A percentile compares a stretch with the other conserved stretches of the same genome.
These are phyloP conservation scores for Blennius ocellaris DNA, from an alignment of 2,113 vertebrate genomes.

Conservation along the genomic window DNA sequence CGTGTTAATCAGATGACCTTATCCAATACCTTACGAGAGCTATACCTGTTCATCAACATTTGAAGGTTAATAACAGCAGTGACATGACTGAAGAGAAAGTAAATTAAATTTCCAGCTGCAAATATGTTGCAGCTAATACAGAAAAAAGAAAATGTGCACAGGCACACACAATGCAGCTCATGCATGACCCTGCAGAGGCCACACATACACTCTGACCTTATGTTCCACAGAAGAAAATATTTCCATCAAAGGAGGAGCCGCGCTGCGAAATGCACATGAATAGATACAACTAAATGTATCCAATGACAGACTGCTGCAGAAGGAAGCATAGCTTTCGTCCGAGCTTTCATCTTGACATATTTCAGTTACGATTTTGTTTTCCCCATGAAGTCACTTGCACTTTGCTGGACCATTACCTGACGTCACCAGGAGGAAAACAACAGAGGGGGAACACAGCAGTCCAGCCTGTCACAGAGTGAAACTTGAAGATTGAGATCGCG, in stretches of 20 bases:
- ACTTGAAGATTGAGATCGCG: conserved; percentile 20
- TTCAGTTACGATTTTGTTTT: conserved; percentile 31
- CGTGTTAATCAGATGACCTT: conserved; percentile 44
- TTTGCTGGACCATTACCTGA: conserved; percentile 34
- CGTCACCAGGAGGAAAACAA: conserved; percentile 25
- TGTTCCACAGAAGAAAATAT: conserved; percentile 17
- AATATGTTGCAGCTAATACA: neutral
- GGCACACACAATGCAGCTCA: neutral
- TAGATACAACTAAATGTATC: conserved; percentile 26
- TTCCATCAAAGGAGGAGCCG: conserved; percentile 1
- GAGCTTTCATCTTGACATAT: conserved; percentile 38
- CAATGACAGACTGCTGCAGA: neutral
- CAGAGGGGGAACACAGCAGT: conserved; percentile 22
- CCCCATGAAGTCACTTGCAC: conserved; percentile 17
- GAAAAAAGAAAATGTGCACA: neutral
- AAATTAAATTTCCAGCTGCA: neutral
- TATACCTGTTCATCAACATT: conserved; percentile 39
- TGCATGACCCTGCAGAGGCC: neutral
- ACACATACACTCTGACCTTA: neutral
- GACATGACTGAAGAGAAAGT: conserved; percentile 47
- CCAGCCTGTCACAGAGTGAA: conserved; percentile 19
- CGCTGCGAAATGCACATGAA: conserved; percentile 1
- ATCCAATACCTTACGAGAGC: conserved; percentile 20
- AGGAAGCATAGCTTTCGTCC: conserved; percentile 28
- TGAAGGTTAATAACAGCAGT: conserved; percentile 47